Evolutionary conservation across 2,797 vertebrate genomes (phyloP).

Genomic region (Cyclura pinguis): DNA sequence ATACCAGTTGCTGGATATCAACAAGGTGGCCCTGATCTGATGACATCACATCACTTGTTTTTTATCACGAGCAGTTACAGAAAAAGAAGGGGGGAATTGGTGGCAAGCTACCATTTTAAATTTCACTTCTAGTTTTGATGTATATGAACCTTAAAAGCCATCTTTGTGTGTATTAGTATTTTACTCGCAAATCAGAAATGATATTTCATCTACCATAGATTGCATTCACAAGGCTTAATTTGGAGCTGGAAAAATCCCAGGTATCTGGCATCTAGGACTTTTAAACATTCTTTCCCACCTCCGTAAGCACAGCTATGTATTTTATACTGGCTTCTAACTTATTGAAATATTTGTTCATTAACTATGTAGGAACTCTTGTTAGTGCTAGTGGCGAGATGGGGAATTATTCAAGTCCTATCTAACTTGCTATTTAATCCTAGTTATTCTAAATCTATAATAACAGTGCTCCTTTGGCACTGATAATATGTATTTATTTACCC

Average conservation of each 20-base stretch:
- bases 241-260: constrained; percentile 1
- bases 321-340: background rate
- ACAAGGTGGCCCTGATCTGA: background rate
- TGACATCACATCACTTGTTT: background rate
- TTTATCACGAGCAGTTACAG: background rate
- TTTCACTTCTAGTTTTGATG: background rate
- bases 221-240: constrained; percentile 4
- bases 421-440: background rate
- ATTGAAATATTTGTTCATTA: background rate
- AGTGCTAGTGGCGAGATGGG: background rate
- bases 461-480: background rate
- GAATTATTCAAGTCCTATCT: background rate
- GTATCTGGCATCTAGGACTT: background rate
- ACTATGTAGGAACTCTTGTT: background rate
- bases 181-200: background rate
- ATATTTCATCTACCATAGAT: background rate
- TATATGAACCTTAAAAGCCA: background rate
- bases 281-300: background rate
- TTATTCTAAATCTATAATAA: background rate
- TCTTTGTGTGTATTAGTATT: background rate
- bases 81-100: background rate
- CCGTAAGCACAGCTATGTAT: background rate
- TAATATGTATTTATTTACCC: background rate
- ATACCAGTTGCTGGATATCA: background rate
- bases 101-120: background rate